Percentiles rank a stretch among this genome's conserved stretches.
Conservation (phyloP, 2,113 vertebrate species). For the Calyptomena viridis region DNA sequence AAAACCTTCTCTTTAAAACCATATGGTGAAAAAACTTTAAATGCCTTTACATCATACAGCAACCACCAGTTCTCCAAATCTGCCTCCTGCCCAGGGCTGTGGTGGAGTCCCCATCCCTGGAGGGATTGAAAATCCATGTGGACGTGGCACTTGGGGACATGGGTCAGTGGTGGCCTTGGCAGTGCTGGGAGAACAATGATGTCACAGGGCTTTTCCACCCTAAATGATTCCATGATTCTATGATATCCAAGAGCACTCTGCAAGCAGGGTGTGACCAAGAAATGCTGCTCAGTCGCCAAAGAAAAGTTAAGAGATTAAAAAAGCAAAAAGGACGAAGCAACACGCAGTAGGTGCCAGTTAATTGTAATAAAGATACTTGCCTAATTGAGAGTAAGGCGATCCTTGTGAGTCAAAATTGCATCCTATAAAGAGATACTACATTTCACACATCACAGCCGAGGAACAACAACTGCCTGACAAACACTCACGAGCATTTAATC, state of each 20-base stretch:
- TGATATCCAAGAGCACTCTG: not conserved
- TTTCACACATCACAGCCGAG: conserved; percentile 72
- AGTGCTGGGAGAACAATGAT: not conserved
- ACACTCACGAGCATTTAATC: not conserved
- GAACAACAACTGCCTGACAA: conserved; percentile 28
- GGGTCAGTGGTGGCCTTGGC: not conserved
- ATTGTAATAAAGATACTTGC: conserved; percentile 73
- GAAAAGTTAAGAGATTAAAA: not conserved
- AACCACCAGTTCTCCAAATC: not conserved
- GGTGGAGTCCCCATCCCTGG: not conserved
- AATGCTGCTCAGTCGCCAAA: not conserved
- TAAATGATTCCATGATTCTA: not conserved
- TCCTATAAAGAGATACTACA: conserved; percentile 81
- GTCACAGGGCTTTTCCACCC: not conserved
- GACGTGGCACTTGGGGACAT: not conserved
- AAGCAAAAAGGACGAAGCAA: not conserved
- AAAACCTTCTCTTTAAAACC: not conserved
- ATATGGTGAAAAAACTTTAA: not conserved
- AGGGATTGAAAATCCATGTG: not conserved
- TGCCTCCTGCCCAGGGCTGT: not conserved
- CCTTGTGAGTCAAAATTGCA: conserved; percentile 80
- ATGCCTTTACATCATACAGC: not conserved
- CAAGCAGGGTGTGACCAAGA: not conserved
- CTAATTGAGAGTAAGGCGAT: conserved; percentile 80
- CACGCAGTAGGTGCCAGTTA: not conserved